A percentile compares a stretch with the other conserved stretches of the same genome.
Evolutionary conservation across 1,140 invertebrate genomes (phyloP).

Genomic region (Oryzaephilus surinamensis): DNA sequence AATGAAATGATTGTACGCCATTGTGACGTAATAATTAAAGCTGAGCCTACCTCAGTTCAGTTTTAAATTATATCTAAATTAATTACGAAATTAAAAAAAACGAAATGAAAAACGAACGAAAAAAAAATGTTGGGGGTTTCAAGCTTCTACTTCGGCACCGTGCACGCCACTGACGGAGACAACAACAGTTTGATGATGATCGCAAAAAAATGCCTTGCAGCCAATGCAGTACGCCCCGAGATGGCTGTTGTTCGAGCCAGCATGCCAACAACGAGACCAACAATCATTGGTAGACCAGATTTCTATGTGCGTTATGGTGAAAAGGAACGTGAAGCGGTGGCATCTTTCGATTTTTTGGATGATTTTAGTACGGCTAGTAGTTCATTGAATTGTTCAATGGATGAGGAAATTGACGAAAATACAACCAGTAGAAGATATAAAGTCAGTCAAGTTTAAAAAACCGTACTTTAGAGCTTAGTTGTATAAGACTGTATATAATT

Average conservation of each 20-base stretch:
- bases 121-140: constrained; percentile 35
- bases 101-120: constrained; percentile 17
- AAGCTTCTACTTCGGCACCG: constrained; percentile 35
- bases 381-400: constrained; percentile 40
- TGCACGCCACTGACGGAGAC: constrained; percentile 37
- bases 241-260: constrained; percentile 39
- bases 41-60: no score
- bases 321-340: constrained; percentile 62
- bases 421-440: constrained; percentile 5
- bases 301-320: constrained; percentile 69
- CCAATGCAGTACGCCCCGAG: constrained; percentile 47
- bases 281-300: constrained; percentile 60
- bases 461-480: neutral
- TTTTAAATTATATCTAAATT: no score
- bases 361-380: constrained; percentile 46
- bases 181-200: constrained; percentile 16
- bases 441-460: constrained; percentile 14
- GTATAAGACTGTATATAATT: no score
- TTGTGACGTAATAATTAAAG: no score
- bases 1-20: no score
- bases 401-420: constrained; percentile 22
- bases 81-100: no score
- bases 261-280: constrained; percentile 39
- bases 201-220: constrained; percentile 34
- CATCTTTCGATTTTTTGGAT: constrained; percentile 68